These are phyloP conservation scores for Neopelma chrysocephalum DNA, from an alignment of 2,797 vertebrate genomes.

Conservation along the genomic window DNA sequence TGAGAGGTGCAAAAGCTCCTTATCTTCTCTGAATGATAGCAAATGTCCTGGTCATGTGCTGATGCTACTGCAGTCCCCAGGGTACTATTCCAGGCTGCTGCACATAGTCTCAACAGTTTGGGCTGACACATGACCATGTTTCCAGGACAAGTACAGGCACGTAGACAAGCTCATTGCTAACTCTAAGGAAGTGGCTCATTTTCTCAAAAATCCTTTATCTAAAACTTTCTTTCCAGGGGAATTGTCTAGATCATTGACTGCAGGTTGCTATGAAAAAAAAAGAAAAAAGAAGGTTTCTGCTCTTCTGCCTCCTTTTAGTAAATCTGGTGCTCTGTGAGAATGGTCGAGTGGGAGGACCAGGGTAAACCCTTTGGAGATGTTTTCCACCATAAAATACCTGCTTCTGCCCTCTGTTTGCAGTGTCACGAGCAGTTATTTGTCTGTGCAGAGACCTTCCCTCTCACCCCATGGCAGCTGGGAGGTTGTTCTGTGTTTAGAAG, in stretches of 20 bases:
- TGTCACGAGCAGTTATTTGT: not conserved
- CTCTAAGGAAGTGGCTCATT: not conserved
- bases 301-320: not conserved
- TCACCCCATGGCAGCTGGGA: not conserved
- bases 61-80: not conserved
- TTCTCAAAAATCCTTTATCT: not conserved
- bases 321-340: not conserved
- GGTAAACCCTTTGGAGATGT: not conserved
- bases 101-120: not conserved
- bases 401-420: not conserved
- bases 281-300: too few species aligned
- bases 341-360: not conserved
- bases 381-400: not conserved
- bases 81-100: not conserved
- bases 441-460: not conserved
- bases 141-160: not conserved
- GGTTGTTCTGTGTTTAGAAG: not conserved
- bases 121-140: not conserved
- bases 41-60: not conserved
- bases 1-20: conserved; percentile 14
- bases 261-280: not conserved
- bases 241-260: not conserved
- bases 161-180: not conserved
- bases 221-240: not conserved
- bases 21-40: not conserved